Base-by-base conservation (phyloP, 1,140 invertebrate genomes). In the Phocides pigmalion region DNA sequence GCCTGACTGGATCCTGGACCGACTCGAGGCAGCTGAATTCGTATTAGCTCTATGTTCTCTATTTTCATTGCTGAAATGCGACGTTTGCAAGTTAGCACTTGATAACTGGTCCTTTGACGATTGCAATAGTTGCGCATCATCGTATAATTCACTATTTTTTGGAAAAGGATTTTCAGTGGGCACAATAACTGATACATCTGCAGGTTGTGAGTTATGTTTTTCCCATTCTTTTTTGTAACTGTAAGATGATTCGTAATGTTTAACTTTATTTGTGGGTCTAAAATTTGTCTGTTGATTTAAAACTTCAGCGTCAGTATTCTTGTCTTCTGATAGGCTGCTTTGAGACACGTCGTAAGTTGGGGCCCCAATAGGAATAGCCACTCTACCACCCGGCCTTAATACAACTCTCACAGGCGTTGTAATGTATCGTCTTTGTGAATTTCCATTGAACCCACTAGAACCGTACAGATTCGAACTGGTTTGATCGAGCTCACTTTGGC, bases 151-250 rank as follows among this genome's bases (percentile, higher is more conserved):
- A 66, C 82, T 90, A 25, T 89, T 81, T 62, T 62, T 70, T 28
- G 78, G 66, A 37, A 81, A 79, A 17, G 84, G 82, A 51, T 71
- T 78, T 59, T 76, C 74, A 22, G 78, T 76, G 14, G 79, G 54
- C 20, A 73, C 66, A 62, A 66, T 50, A 28, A 63, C 25, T 46
- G 66, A 59, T 50, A 62, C 39, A 42, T 68, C 56, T 17, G 72
- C 65, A 44, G 85, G 81, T 44, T 75, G 71, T 4, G 81, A 70
- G 37, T 85, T 68, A 47, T 87, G 85, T 68, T 84, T 90, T 74
- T 92, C 90, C 89, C 88, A 92, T 81, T 91, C 72, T 62, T 92
- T 92, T 25, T 69, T 83, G 47, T 92, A 92, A 42, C 79, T 90
- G 59, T 91, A 92, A 15, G 90, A 87, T 20, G 89, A 87, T 70